phyloP scores from a whole-genome alignment of 2,888 invertebrate species.

The Palloptera scutellata region DNA sequence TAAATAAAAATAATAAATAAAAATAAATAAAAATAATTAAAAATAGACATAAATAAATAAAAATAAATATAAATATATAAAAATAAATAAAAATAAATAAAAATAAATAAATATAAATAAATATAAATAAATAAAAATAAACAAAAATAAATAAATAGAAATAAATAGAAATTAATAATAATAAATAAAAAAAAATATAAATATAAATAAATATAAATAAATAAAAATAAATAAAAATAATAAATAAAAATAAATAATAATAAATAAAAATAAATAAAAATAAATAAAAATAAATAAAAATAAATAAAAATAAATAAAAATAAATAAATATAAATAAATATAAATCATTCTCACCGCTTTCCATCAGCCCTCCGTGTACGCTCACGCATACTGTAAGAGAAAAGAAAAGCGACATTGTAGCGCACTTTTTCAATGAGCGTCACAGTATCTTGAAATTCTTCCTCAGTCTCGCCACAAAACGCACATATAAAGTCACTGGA shows the following conservation, averaged over 20 bases:
- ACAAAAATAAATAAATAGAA: no score
- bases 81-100: conserved; percentile 18
- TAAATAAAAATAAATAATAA: conserved; percentile 16
- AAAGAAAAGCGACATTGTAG: conserved; percentile 86
- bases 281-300: conserved; percentile 5
- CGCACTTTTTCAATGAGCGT: conserved; percentile 77
- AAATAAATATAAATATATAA: conserved; percentile 14
- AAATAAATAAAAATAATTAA: conserved; percentile 20
- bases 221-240: no score
- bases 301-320: background rate
- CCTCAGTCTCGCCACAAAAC: conserved; percentile 95
- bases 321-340: background rate
- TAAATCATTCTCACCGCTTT: background rate
- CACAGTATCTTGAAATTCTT: conserved; percentile 87
- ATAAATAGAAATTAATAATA: no score
- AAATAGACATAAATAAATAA: no score
- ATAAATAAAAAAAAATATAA: no score
- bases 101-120: no score
- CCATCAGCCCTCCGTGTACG: no score
- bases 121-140: no score
- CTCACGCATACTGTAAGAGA: conserved; percentile 95
- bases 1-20: conserved; percentile 5
- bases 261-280: conserved; percentile 1
- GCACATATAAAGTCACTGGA: conserved; percentile 97
- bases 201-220: no score